Evolutionary conservation across 2,888 invertebrate species (phyloP), one percentile per base, ranked within the genome.

Genomic region (Orthonevra nobilis): DNA sequence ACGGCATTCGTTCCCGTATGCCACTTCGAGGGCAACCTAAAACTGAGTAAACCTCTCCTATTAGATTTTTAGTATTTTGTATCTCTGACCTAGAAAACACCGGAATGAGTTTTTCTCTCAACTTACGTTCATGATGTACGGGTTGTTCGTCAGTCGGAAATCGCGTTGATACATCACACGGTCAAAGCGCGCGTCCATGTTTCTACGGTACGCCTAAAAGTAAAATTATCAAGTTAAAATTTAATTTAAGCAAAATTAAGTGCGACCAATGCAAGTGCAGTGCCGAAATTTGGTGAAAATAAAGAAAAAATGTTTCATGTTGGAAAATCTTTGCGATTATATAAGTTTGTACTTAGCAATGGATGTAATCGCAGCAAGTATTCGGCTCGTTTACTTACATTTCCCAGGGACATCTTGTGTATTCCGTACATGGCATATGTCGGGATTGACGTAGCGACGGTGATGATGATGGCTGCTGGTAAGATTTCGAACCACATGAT

Each of bases 401-500:
- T 94, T 84, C 92, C 93, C 79, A 92, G 75, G 3, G 86, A 83
- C 77, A 92, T 84, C 86, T 92, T 92, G 86, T 93, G 91, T 79
- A 92, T 81, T 83, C 92, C 91, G 85, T 92, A 92, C 36, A 92
- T 89, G 1, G 90, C 90, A 87, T 90, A 91, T 81, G 92, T 91
- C 9, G 94, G 94, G 64, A 93, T 82, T 10, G 91, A 91, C 81
- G 93, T 60, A 1, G 90, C 91, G 32, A 90, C 91, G 40, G 90
- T 89, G 56, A 93, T 91, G 79, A 93, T 92, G 79, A 89, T 90
- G 81, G 91, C 90, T 83, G 91, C 90, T 9, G 93, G 93, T 83
- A 93, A 84, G 86, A 93, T 91, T 91, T 94, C 93, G 87, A 92
- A 93, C 94, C 93, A 94, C 93, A 94, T 94, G 86, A n/a, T n/a